These are phyloP conservation scores for Salminus brasiliensis DNA, from an alignment of 2,113 vertebrate species.

Conservation along the genomic window DNA sequence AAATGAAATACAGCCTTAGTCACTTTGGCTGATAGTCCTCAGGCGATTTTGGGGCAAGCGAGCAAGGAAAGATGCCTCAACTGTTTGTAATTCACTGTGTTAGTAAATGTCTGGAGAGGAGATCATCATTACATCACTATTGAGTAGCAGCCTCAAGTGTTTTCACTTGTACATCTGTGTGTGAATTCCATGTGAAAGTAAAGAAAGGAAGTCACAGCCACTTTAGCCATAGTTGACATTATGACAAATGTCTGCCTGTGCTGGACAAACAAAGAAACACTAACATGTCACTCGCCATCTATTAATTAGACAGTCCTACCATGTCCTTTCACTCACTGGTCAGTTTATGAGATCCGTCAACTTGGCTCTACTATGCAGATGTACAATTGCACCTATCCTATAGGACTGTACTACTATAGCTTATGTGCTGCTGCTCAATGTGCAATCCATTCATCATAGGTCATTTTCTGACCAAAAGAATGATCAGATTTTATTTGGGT, in stretches of 20 bases:
- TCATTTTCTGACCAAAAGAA: too few species aligned
- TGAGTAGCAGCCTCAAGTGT: conserved; percentile 28
- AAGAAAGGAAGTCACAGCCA: conserved; percentile 19
- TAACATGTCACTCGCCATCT: too few species aligned
- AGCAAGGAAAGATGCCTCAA: background rate
- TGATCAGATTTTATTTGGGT: too few species aligned
- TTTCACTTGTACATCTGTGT: conserved; percentile 20
- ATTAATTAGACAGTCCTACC: too few species aligned
- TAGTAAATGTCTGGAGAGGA: conserved; percentile 33
- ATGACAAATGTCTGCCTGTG: background rate
- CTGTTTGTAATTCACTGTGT: conserved; percentile 36
- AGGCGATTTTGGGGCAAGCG: background rate
- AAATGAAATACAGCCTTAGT: conserved; percentile 1
- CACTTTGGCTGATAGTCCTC: background rate
- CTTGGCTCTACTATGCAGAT: too few species aligned
- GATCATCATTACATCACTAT: conserved; percentile 47
- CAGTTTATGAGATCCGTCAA: too few species aligned
- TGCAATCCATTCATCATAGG: too few species aligned
- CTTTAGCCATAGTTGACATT: conserved; percentile 4
- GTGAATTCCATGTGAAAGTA: conserved; percentile 33
- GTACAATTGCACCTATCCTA: too few species aligned
- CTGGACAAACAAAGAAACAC: background rate
- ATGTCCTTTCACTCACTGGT: too few species aligned
- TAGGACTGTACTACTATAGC: too few species aligned
- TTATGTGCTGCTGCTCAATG: too few species aligned